Base-by-base conservation (phyloP, 2,888 invertebrate genomes). In the Rotaria macrura region DNA sequence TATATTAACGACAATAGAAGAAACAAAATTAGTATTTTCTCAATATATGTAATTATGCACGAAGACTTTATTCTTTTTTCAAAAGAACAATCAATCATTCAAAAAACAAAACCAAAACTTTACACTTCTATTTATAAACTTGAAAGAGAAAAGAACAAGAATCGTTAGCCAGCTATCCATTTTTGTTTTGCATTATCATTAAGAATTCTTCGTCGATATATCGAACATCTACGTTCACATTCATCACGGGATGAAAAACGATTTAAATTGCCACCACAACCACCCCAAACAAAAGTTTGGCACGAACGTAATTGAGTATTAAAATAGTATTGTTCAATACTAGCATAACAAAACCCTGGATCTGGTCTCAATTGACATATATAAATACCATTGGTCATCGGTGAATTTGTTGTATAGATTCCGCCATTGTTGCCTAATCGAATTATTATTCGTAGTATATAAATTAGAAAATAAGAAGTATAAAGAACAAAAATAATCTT, bases 231-330 rank as follows among this genome's bases (percentile, higher is more conserved):
- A 14, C 43, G 40, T n/a, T 79, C 79, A n/a, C 79, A 79, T 43
- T 43, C 79, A 14, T 43, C 43, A 25, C 43, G 40, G n/a, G 79
- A 12, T 79, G 25, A 9, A 43, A 79, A 79, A n/a, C 79, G 79
- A 79, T 79, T 79, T 43, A 17, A 20, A 43, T 79, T 79, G 14
- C 79, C 79, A n/a, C 79, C 79, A 79, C 79, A 79, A 43, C 79
- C 79, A 43, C 79, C 79, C 12, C 25, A 79, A 3, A 2, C n/a
- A 43, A 79, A 79, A n/a, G n/a, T 43, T 17, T 40, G n/a, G 43
- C 79, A 79, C 5, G 43, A 40, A 25, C 79, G 79, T 14, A 12
- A 14, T 14, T 43, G 40, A 25, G 40, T 79, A 43, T 79, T 43
- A 43, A 79, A 79, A 79, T 79, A 79, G 12, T 43, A 79, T 79